phyloP scores from a whole-genome alignment of 2,797 vertebrate species.

The Chaetophractus vellerosus region DNA sequence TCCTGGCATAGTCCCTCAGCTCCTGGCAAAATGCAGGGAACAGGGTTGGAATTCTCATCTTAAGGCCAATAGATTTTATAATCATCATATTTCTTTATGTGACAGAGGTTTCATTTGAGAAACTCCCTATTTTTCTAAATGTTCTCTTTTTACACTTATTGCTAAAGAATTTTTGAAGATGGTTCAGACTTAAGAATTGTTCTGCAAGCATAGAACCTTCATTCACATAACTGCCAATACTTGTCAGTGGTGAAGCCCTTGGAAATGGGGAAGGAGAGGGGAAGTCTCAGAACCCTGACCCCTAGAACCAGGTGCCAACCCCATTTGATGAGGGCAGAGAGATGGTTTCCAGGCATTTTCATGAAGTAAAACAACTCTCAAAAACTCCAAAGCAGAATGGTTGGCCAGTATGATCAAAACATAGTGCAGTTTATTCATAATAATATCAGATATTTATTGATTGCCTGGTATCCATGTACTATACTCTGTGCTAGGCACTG shows the following conservation, averaged over 20 bases:
- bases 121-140: constrained; percentile 13
- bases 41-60: not conserved
- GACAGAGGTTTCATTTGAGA: constrained; percentile 29
- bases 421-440: not conserved
- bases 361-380: not conserved
- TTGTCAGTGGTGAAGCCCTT: not conserved
- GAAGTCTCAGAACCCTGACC: not conserved
- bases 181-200: constrained; percentile 27
- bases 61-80: constrained; percentile 57
- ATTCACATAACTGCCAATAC: not conserved
- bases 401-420: not conserved
- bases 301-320: not conserved
- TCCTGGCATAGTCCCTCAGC: not conserved
- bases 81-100: constrained; percentile 44
- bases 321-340: not conserved
- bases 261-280: not conserved
- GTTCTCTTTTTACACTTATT: not conserved
- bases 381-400: not conserved
- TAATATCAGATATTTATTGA: not conserved
- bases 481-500: not conserved
- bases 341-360: not conserved
- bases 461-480: not conserved
- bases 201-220: not conserved
- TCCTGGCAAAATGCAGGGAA: not conserved
- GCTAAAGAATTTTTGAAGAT: constrained; percentile 42